Base-by-base conservation (phyloP, 2,888 invertebrate species). In the Molorchus minor region DNA sequence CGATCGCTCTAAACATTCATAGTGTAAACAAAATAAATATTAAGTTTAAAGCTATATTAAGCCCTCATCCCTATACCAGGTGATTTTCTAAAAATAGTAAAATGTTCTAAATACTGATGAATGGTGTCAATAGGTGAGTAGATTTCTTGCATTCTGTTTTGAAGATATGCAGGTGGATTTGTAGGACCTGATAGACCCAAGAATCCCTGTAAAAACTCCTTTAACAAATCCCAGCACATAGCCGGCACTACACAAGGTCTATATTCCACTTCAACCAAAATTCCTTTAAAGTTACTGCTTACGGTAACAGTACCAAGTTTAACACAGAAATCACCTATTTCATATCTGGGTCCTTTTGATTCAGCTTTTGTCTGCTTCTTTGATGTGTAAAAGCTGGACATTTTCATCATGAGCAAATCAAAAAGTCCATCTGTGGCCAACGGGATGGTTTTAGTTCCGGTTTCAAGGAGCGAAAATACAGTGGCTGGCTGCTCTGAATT, bases 401-500 rank as follows among this genome's bases (percentile, higher is more conserved):
- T 86, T 80, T 96, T 96, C 77, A 92, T 85, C 90, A 97, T 93
- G 0, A 97, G 82, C 52, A 94, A 81, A 79, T 97, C 97, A 75
- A 97, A 96, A 1, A 96, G 84, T 1, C 91, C 91, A 76, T 97
- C 97, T 0, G 96, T 94, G 25, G 94, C 92, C 0, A 98, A 84
- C 1, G 94, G 92, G 21, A 95, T 91, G 59, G 91, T 90, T 77
- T 93, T 93, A 8, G 87, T 88, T 0, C 94, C 94, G 46, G 90
- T 91, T 72, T 97, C 97, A 4, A 97, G 83, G 20, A 96, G 88
- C 5, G 96, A 92, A 81, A 96, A 97, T 1, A 95, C 94, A 0
- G 96, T 93, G 0, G 95, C 96, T 0, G 97, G 97, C 75, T 95
- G 93, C 77, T 98, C 97, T 0, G 94, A 96, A 80, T 97, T 94